Evolutionary conservation across 1,140 invertebrate species (phyloP), one percentile per base, ranked within the genome.

Genomic region (Lethrus apterus): DNA sequence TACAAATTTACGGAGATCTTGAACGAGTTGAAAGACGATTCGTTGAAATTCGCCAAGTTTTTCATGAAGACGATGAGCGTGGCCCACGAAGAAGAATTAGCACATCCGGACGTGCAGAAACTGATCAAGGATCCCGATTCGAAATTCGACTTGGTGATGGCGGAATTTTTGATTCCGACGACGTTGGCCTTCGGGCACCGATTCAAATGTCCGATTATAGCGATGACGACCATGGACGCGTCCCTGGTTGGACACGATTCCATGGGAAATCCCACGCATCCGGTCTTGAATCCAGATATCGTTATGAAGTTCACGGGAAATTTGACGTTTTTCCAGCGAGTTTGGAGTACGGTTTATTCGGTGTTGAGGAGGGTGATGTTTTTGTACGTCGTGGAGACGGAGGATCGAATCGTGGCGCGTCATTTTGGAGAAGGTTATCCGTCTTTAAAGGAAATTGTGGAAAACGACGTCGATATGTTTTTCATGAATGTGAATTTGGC

Each of bases 381-480:
- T 44, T 20, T 44, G 10, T 31, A 47, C 11, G 20, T 50, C 8
- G 29, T 45, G 15, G 15, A 42, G 10, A 49, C 32, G 23, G 60
- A 70, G 44, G 57, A 72, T 38, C 41, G 49, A 41, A 44, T 66
- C 3, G 36, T 69, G 2, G 66, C 56, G 52, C 58, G 65, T 50
- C 36, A 63, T 56, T 71, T 74, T 50, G 71, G 67, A 2, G 19
- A 54, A 0, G 53, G 65, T 38, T 48, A 64, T 13, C 52, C 63
- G 15, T 57, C 72, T 1, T 56, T 76, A 2, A 52, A 60, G 3
- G 69, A 76, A 17, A 49, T 78, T 3, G 52, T 60, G 14, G 61
- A 62, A 30, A 70, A 73, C 54, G n/a, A n/a, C n/a, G 60, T 72
- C 1, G 69, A 70, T 44, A 52, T 81, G 52, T 34, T 78, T 9